These are phyloP conservation scores for Aplocera efformata DNA, from an alignment of 2,888 invertebrate genomes.

Conservation along the genomic window DNA sequence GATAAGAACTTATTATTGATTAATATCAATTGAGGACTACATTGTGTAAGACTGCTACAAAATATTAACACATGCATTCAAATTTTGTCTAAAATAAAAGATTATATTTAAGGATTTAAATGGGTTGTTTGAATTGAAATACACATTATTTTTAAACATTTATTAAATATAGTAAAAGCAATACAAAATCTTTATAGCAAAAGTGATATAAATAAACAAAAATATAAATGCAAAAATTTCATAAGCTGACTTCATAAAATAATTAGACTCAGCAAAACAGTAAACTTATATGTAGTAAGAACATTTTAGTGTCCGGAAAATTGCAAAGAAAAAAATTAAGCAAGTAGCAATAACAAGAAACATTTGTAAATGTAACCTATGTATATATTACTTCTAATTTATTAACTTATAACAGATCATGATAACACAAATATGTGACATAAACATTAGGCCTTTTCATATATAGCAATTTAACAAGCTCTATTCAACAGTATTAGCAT, in stretches of 20 bases:
- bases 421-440: too few relatives aligned
- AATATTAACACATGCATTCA: slow-evolving; percentile 31
- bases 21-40: slow-evolving; percentile 28
- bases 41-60: slow-evolving; percentile 45
- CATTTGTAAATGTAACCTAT: neutral
- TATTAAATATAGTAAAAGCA: slow-evolving; percentile 11
- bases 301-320: neutral
- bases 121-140: slow-evolving; percentile 13
- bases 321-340: neutral
- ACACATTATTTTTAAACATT: slow-evolving; percentile 15
- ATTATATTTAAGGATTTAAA: slow-evolving; percentile 22
- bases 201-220: slow-evolving; percentile 23
- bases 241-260: slow-evolving; percentile 16
- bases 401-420: neutral
- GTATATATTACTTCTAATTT: slow-evolving; percentile 4
- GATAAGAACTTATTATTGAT: slow-evolving; percentile 24
- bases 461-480: too few relatives aligned
- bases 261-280: too few relatives aligned
- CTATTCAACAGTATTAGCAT: too few relatives aligned
- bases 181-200: slow-evolving; percentile 5
- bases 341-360: neutral
- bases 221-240: slow-evolving; percentile 26
- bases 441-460: slow-evolving; percentile 11
- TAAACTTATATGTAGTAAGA: neutral
- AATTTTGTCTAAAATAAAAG: slow-evolving; percentile 32